Conservation (phyloP, 1,140 invertebrate genomes). For the Halesus radiatus region DNA sequence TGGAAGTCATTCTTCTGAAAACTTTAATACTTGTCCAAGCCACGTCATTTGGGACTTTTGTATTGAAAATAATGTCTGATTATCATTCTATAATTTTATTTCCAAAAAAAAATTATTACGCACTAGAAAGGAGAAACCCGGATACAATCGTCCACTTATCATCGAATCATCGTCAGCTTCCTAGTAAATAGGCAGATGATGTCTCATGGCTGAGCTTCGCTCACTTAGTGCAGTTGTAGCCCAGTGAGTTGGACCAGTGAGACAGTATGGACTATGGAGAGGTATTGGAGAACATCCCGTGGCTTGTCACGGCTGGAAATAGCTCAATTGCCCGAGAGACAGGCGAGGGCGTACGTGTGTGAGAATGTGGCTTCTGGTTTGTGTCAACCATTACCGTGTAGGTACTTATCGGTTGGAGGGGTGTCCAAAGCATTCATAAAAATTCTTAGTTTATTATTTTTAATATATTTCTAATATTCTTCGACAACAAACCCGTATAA, state of each 20-base stretch:
- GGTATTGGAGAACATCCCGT: neutral
- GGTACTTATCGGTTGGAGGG: neutral
- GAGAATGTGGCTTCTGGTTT: conserved; percentile 12
- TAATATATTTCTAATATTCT: no score
- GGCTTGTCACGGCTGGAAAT: conserved; percentile 10
- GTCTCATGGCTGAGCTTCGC: neutral
- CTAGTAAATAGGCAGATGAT: neutral
- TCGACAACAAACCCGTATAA: no score
- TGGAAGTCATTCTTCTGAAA: no score
- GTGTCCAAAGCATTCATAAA: neutral
- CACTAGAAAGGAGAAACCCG: no score
- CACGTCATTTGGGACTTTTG: no score
- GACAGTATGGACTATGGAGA: no score
- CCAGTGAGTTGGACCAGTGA: neutral
- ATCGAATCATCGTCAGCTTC: no score
- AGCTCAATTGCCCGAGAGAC: conserved; percentile 23
- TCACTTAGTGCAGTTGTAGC: neutral
- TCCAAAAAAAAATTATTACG: no score
- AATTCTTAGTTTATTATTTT: neutral
- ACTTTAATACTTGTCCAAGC: no score
- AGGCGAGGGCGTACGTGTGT: conserved; percentile 1
- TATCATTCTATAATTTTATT: no score
- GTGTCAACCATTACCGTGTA: conserved; percentile 23
- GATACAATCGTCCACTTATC: no score
- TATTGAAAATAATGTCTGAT: no score